Base-by-base conservation (phyloP, 1,140 invertebrate genomes). In the Diachasmimorpha longicaudata region DNA sequence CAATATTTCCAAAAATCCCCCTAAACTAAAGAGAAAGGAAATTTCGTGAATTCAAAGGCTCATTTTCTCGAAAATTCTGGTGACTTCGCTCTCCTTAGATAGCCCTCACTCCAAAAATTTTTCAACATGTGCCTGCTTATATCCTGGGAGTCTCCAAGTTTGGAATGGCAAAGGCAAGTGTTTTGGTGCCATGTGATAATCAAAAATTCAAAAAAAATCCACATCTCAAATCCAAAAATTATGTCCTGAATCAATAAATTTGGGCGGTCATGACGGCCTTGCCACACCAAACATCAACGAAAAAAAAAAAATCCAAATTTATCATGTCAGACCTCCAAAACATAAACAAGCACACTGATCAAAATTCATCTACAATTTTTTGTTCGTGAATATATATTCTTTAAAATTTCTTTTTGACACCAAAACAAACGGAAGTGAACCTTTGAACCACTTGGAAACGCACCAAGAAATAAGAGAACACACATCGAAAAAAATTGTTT, bases 161-260 rank as follows among this genome's bases (percentile, higher is more conserved):
- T 90, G 89, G 89, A 90, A 90, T 91, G 90, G 90, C 90, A 90
- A 90, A 89, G 91, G 91, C 91, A 91, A 90, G 91, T 36, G 92
- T 93, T 93, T 93, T 93, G 93, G 92, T 93, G 92, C 92, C 92
- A 91, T 87, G 86, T 85, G n/a, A 63, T 63, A 25, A 63, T 69
- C 37, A 55, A 46, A 23, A n/a, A 25, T 68, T 55, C 21, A n/a
- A 25, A 21, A 13, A 48, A 69, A 63, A 4, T 25, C 21, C 5
- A 55, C 19, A 14, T 13, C 5, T 8, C 14, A 31, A 42, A 69
- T 44, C 31, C 31, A 6, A 74, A 16, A 63, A 66, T 39, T 42
- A 39, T 36, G 10, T 58, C 10, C 52, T 72, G 16, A 52, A 42
- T 76, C 23, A 37, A 37, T 37, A 68, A 80, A 76, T 81, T 83